phyloP scores from a whole-genome alignment of 30 jellyfish, hydroid and myxozoan genomes.

The Hydractinia symbiolongicarpus region DNA sequence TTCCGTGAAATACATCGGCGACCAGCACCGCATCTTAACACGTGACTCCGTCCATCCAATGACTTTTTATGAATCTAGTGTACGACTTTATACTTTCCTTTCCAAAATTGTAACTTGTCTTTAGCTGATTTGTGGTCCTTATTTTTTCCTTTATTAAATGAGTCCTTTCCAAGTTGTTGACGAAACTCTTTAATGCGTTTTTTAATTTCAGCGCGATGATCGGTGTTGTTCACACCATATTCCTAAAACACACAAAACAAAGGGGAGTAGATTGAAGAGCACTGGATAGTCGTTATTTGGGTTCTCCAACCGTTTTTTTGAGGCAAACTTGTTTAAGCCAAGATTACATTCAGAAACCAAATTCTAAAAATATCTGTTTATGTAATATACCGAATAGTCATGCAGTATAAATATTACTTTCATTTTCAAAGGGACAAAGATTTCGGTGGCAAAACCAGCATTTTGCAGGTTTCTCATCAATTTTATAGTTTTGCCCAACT shows the following conservation, averaged over 20 bases:
- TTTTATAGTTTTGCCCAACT: no score
- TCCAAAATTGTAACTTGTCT: slow-evolving; percentile 62
- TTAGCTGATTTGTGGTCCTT: slow-evolving; percentile 43
- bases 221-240: slow-evolving; percentile 60
- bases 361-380: no score
- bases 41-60: background rate
- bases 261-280: no score
- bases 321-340: no score
- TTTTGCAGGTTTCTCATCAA: no score
- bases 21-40: background rate
- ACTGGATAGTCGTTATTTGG: no score
- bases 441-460: no score
- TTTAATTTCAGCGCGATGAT: slow-evolving; percentile 69
- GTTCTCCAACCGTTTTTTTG: no score
- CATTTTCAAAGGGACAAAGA: no score
- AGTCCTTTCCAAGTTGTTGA: slow-evolving; percentile 41
- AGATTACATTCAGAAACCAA: no score
- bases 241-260: slow-evolving; percentile 40
- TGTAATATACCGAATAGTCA: no score
- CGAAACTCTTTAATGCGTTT: slow-evolving; percentile 68
- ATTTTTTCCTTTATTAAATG: slow-evolving; percentile 48
- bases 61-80: slow-evolving; percentile 7
- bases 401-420: no score
- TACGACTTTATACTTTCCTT: slow-evolving; percentile 81
- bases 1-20: background rate